phyloP scores from a whole-genome alignment of 1,140 invertebrate species.

The Aculops lycopersici region DNA sequence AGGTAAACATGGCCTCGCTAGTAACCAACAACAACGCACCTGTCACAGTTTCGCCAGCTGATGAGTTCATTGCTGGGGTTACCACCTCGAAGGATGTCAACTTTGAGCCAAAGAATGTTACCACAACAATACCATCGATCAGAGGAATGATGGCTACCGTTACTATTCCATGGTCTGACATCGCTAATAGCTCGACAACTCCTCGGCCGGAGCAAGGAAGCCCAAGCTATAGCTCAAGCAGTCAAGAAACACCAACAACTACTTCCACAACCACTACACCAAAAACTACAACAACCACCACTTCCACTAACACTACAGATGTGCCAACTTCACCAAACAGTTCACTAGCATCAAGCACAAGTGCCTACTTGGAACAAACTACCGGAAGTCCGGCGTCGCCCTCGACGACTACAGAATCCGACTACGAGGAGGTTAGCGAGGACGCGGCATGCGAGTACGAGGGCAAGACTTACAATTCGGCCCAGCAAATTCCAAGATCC shows the following conservation, averaged over 20 bases:
- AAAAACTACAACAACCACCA: conserved; percentile 6
- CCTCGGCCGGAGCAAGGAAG: too few species aligned
- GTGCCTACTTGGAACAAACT: background rate
- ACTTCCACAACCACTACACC: conserved; percentile 3
- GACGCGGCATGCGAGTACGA: conserved; percentile 45
- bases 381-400: background rate
- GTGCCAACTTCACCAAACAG: background rate
- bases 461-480: conserved; percentile 61
- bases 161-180: background rate
- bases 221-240: too few species aligned
- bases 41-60: too few species aligned
- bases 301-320: background rate
- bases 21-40: too few species aligned
- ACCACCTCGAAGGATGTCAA: too few species aligned
- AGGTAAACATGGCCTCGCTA: too few species aligned
- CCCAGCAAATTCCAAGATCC: conserved; percentile 65
- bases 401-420: background rate
- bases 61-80: too few species aligned
- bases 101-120: background rate
- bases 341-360: background rate
- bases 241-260: too few species aligned
- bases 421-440: conserved; percentile 9
- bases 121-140: background rate
- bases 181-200: background rate
- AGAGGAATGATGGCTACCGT: background rate